Conservation (phyloP, 2,888 invertebrate genomes). For the Limnephilus rhombicus region DNA sequence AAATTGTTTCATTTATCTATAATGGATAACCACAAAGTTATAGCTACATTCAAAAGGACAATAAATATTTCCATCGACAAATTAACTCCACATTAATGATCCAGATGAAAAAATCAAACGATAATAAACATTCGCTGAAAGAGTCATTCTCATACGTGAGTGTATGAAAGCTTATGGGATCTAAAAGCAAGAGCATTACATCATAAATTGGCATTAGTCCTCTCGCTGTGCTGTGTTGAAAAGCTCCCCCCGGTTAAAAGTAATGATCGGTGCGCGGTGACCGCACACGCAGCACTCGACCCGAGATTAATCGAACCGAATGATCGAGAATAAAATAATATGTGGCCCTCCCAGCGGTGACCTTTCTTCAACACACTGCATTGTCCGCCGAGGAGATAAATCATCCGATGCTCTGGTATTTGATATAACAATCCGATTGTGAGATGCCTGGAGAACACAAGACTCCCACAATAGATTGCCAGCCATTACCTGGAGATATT, state of each 20-base stretch:
- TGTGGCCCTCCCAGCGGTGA: constrained; percentile 55
- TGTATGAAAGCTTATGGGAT: not conserved
- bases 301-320: constrained; percentile 56
- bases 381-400: constrained; percentile 44
- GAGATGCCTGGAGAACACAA: constrained; percentile 20
- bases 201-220: constrained; percentile 49
- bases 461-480: constrained; percentile 41
- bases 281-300: constrained; percentile 49
- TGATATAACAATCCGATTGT: constrained; percentile 31
- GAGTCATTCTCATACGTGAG: not conserved
- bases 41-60: too few relatives aligned
- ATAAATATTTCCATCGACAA: not conserved
- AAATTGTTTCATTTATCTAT: too few relatives aligned
- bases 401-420: constrained; percentile 49
- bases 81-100: not conserved
- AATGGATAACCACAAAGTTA: too few relatives aligned
- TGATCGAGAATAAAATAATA: constrained; percentile 51
- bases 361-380: constrained; percentile 42
- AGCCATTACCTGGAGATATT: not conserved
- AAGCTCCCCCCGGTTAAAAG: constrained; percentile 23
- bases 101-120: not conserved
- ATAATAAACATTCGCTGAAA: not conserved
- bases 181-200: not conserved
- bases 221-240: not conserved
- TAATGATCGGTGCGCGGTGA: not conserved